Base-by-base conservation (phyloP, 2,888 invertebrate species). In the Globia sparganii region DNA sequence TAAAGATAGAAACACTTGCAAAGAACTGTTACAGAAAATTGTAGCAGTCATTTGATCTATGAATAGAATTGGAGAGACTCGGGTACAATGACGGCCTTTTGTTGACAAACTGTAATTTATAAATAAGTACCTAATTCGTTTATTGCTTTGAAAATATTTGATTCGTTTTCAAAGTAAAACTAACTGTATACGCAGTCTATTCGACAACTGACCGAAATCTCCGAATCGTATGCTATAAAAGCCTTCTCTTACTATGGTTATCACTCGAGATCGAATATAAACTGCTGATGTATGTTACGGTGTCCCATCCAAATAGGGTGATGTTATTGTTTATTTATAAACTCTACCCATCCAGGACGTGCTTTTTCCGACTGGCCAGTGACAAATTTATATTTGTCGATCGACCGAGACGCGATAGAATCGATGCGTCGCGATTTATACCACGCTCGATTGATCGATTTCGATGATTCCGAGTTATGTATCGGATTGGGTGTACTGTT, bases 321-420 rank as follows among this genome's bases (percentile, higher is more conserved):
- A 88, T 91, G 91, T 94, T 96, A 96, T 96, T 96, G 94, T 96
- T 96, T 96, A 96, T 96, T 96, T 96, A 96, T 96, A 96, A 96
- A 94, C 91, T 92, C 88, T 91, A 91, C 75, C 90, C 88, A 91
- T 89, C 88, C 80, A 89, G 89, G 89, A 90, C 89, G 89, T 87
- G 92, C 93, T 94, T 95, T 95, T 96, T 94, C 94, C 94, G 89
- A 93, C 91, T 92, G 90, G 90, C 91, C 94, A 91, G 93, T 96
- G 96, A 96, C 96, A 96, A 96, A 96, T 96, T 96, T 96, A 96
- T 96, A 96, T 96, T 95, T 94, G 95, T 95, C 94, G 95, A 95
- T 95, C 91, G 92, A 85, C 91, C 86, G 92, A 91, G 93, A 93
- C 93, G 93, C 93, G 96, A 96, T 96, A 95, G 94, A 94, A 95